Percentiles rank a stretch among this genome's conserved stretches.
Conservation (phyloP, 2,797 vertebrate genomes). For the Hydrolagus colliei region DNA sequence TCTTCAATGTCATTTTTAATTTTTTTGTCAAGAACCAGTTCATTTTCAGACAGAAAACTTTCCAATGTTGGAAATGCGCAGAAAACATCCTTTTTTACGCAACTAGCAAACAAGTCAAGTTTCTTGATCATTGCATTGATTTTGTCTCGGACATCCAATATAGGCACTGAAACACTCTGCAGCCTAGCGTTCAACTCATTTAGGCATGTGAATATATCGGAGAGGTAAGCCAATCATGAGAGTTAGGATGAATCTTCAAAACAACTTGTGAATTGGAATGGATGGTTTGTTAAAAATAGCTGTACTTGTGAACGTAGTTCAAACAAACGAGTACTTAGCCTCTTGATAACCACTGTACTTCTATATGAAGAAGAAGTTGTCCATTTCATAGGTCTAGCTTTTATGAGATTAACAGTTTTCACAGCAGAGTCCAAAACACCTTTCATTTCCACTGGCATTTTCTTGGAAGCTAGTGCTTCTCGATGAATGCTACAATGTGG, state of each 20-base stretch:
- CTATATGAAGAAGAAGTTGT: conserved; percentile 23
- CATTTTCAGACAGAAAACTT: background rate
- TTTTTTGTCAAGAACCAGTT: conserved; percentile 28
- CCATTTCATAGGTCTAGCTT: conserved; percentile 34
- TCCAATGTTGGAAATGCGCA: no score
- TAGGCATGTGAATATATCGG: no score
- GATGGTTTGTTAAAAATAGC: no score
- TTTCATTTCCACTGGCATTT: conserved; percentile 8
- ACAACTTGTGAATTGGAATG: no score
- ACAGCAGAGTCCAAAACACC: conserved; percentile 33
- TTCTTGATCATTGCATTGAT: conserved; percentile 35
- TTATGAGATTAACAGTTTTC: conserved; percentile 33
- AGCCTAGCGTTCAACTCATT: conserved; percentile 31
- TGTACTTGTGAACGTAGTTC: no score
- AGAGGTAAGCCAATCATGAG: no score
- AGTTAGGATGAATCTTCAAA: no score
- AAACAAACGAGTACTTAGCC: no score
- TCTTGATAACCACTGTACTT: no score
- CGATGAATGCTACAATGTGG: background rate
- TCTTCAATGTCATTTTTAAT: conserved; percentile 21
- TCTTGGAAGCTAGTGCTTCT: conserved; percentile 32
- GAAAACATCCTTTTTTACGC: background rate
- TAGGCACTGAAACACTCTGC: conserved; percentile 32
- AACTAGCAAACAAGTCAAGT: conserved; percentile 11
- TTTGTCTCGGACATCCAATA: conserved; percentile 38